Percentiles rank a stretch among this genome's conserved stretches.
Evolutionary conservation across 2,113 vertebrate species (phyloP).

Genomic region (Solea senegalensis): DNA sequence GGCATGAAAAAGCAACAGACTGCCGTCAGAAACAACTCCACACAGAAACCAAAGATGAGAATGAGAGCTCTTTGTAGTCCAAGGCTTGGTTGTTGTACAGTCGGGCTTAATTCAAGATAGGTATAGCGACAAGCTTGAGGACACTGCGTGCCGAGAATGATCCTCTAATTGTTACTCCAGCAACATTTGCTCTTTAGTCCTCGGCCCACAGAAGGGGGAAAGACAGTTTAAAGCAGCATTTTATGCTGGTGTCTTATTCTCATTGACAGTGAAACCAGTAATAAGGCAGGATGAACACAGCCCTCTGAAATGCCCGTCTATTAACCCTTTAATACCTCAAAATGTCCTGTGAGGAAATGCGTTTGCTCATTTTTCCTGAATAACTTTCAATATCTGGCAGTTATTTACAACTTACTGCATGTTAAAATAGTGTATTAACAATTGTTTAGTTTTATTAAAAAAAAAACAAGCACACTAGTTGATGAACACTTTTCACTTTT

Average conservation of each 20-base stretch:
- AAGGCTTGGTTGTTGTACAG: conserved; percentile 26
- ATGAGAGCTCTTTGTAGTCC: conserved; percentile 24
- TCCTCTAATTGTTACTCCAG: conserved; percentile 48
- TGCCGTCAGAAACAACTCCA: conserved; percentile 38
- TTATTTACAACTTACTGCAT: no score
- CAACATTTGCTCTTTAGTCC: conserved; percentile 43
- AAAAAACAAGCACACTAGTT: no score
- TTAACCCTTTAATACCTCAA: conserved; percentile 3
- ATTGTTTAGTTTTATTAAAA: no score
- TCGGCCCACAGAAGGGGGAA: conserved; percentile 19
- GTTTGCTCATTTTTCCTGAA: no score
- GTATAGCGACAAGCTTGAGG: conserved; percentile 29
- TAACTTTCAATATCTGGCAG: no score
- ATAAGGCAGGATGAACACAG: conserved; percentile 31
- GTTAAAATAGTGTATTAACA: no score
- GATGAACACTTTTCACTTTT: no score
- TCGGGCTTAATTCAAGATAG: conserved; percentile 32
- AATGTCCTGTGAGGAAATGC: no score
- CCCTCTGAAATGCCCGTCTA: conserved; percentile 18
- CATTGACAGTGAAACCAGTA: conserved; percentile 44
- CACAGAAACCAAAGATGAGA: conserved; percentile 33
- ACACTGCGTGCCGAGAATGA: conserved; percentile 22
- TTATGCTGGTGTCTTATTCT: conserved; percentile 18
- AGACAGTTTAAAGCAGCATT: conserved; percentile 31
- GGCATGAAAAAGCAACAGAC: conserved; percentile 24